These are phyloP conservation scores for Thelaira solivaga DNA, from an alignment of 2,888 invertebrate genomes.

Conservation along the genomic window DNA sequence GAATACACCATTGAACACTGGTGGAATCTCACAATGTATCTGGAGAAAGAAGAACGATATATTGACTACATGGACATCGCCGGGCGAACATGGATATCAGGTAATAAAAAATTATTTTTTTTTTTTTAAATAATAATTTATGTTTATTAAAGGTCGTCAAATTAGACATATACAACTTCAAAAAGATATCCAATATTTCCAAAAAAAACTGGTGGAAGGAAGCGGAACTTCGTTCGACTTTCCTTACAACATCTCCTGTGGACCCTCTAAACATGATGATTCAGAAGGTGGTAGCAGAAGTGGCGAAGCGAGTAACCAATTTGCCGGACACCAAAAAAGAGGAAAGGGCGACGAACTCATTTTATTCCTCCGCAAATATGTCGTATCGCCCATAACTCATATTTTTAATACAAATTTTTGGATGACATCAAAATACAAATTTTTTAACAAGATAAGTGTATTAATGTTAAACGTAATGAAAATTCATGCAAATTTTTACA, in stretches of 20 bases:
- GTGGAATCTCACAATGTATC: too few species aligned
- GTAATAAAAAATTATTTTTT: too few species aligned
- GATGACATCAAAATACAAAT: constrained; percentile 29
- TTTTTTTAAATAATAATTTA: too few species aligned
- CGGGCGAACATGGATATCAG: too few species aligned
- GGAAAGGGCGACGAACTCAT: constrained; percentile 41
- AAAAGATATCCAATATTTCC: too few species aligned
- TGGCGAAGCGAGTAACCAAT: not conserved
- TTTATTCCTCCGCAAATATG: not conserved
- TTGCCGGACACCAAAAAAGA: not conserved
- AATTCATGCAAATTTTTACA: too few species aligned
- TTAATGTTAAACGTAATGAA: constrained; percentile 32
- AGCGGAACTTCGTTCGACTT: constrained; percentile 36
- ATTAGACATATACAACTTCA: too few species aligned
- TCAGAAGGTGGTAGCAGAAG: not conserved
- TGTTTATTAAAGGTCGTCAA: too few species aligned
- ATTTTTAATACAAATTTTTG: not conserved
- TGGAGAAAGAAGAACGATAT: too few species aligned
- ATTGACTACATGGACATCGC: too few species aligned
- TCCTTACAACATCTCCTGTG: not conserved
- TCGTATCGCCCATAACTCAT: constrained; percentile 3
- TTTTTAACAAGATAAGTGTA: constrained; percentile 16
- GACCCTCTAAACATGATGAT: constrained; percentile 18
- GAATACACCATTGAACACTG: too few species aligned
- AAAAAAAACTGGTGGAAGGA: constrained; percentile 30